Evolutionary conservation across 2,113 vertebrate genomes (phyloP).

Genomic region (Casuarius casuarius): DNA sequence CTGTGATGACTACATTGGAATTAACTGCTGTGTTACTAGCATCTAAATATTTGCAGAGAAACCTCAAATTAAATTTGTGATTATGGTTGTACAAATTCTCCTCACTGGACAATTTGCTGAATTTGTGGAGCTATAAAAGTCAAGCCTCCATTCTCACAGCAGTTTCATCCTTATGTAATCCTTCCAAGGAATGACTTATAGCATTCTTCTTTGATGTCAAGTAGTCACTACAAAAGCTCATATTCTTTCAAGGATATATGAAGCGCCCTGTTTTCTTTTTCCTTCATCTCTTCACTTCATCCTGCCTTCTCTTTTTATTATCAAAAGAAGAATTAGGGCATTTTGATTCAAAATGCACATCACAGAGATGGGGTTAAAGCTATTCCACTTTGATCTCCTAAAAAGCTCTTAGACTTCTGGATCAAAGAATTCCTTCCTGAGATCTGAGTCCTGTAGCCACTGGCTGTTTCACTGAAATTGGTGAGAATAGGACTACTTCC

Average conservation of each 20-base stretch:
- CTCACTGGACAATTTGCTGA: neutral
- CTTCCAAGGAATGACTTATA: neutral
- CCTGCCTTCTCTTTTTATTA: neutral
- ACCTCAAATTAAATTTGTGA: neutral
- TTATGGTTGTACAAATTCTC: neutral
- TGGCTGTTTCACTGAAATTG: slow-evolving; percentile 4
- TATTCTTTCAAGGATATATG: neutral
- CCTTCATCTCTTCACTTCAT: neutral
- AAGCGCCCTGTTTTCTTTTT: neutral
- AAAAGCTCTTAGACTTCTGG: slow-evolving; percentile 23
- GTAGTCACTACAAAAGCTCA: neutral
- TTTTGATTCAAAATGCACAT: slow-evolving; percentile 45
- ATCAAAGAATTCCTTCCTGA: slow-evolving; percentile 29
- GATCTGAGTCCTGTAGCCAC: neutral
- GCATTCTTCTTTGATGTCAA: slow-evolving; percentile 3
- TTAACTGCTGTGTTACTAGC: neutral
- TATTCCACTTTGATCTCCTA: slow-evolving; percentile 53
- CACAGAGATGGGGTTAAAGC: slow-evolving; percentile 30
- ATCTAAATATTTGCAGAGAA: neutral
- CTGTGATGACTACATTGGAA: neutral
- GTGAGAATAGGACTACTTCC: neutral
- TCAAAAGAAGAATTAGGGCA: slow-evolving; percentile 30
- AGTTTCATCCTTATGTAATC: neutral
- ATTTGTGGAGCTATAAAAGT: neutral
- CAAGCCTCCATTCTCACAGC: neutral